phyloP scores from a whole-genome alignment of 2,888 invertebrate genomes.

The Chromoteleia sp. region DNA sequence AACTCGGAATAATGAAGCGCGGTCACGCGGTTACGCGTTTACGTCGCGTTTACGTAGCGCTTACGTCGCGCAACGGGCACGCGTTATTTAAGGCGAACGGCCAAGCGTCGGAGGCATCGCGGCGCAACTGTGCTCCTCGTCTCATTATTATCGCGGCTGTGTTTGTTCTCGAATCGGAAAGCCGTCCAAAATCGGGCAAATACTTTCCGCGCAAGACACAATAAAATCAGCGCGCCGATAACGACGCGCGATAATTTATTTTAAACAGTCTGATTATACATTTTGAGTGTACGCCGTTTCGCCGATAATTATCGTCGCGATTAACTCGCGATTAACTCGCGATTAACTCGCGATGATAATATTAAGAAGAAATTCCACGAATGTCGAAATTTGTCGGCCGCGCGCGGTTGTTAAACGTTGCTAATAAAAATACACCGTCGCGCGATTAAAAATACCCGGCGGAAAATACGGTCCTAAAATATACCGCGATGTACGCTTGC shows the following conservation, averaged over 20 bases:
- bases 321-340: conserved; percentile 25
- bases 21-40: no score
- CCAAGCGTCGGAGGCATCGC: neutral
- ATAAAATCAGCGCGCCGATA: conserved; percentile 46
- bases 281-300: neutral
- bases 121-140: neutral
- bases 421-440: conserved; percentile 25
- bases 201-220: conserved; percentile 24
- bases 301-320: conserved; percentile 47
- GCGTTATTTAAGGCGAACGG: conserved; percentile 11
- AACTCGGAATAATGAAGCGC: conserved; percentile 27
- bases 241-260: conserved; percentile 43
- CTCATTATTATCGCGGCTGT: conserved; percentile 4
- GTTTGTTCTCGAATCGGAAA: conserved; percentile 30
- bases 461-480: conserved; percentile 10
- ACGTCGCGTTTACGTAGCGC: no score
- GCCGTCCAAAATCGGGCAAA: conserved; percentile 26
- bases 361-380: conserved; percentile 26
- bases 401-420: neutral
- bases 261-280: conserved; percentile 25
- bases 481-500: neutral
- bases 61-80: no score
- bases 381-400: neutral
- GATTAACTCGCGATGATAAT: conserved; percentile 35
- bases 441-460: conserved; percentile 10